Conservation (phyloP, 1,140 invertebrate genomes). For the Brachionus sp. region DNA sequence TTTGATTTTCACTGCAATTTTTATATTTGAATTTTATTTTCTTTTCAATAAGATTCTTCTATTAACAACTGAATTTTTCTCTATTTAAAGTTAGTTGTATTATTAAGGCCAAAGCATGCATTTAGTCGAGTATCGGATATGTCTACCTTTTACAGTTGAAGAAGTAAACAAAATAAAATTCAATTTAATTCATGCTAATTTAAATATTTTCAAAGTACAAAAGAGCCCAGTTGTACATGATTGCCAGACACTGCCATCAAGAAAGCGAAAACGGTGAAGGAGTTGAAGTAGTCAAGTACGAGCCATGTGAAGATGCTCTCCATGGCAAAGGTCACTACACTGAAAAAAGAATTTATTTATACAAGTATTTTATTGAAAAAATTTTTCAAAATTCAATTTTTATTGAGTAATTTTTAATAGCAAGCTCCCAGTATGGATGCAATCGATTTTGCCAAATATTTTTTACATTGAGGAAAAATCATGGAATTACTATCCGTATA, state of each 20-base stretch:
- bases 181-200: slow-evolving; percentile 43
- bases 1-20: slow-evolving; percentile 36
- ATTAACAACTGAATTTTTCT: background rate
- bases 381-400: slow-evolving; percentile 46
- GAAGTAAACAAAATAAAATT: slow-evolving; percentile 66
- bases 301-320: slow-evolving; percentile 71
- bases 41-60: background rate
- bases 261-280: slow-evolving; percentile 83
- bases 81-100: background rate
- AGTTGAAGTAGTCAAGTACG: slow-evolving; percentile 83
- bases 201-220: slow-evolving; percentile 67
- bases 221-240: slow-evolving; percentile 89
- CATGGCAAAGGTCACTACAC: slow-evolving; percentile 82
- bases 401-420: slow-evolving; percentile 59
- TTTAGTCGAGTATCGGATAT: slow-evolving; percentile 82
- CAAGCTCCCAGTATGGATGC: slow-evolving; percentile 82
- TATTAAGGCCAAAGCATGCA: slow-evolving; percentile 62
- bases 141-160: slow-evolving; percentile 82
- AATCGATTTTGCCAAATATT: slow-evolving; percentile 77
- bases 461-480: slow-evolving; percentile 90
- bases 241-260: slow-evolving; percentile 82
- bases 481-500: slow-evolving; percentile 91
- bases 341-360: slow-evolving; percentile 84
- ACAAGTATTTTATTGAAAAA: slow-evolving; percentile 65
- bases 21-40: slow-evolving; percentile 4